A percentile compares a stretch with the other conserved stretches of the same genome.
These are phyloP conservation scores for Apostichopus parvimensis DNA, from an alignment of 35 echinoderm and acorn worm species.

Conservation along the genomic window DNA sequence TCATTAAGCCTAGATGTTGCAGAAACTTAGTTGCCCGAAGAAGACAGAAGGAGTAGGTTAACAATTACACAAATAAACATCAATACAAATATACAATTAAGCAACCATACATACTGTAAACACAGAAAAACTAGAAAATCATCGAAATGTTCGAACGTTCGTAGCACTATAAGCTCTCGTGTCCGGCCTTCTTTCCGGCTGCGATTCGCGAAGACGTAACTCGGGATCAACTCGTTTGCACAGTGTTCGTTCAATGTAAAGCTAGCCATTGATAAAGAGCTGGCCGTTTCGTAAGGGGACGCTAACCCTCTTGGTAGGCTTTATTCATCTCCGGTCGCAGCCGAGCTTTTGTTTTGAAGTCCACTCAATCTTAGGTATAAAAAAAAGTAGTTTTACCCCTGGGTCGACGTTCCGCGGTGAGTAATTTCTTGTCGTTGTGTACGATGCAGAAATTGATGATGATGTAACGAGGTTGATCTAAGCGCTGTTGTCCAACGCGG, in stretches of 20 bases:
- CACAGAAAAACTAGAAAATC: too few species aligned
- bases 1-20: neutral
- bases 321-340: neutral
- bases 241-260: neutral
- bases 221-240: neutral
- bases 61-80: too few species aligned
- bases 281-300: neutral
- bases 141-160: too few species aligned
- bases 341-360: neutral
- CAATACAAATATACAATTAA: too few species aligned
- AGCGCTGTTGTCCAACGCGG: constrained; percentile 4
- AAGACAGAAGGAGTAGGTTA: neutral
- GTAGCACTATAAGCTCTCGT: too few species aligned
- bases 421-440: too few species aligned
- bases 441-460: neutral
- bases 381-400: too few species aligned
- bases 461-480: neutral
- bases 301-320: neutral
- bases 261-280: constrained; percentile 4
- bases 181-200: neutral
- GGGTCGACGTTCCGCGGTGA: too few species aligned
- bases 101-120: too few species aligned
- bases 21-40: neutral
- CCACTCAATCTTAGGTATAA: too few species aligned
- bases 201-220: neutral